Evolutionary conservation across 64 coral and sea anemone genomes (phyloP), one percentile per base, ranked within the genome.

Genomic region (Trachythela sp.): DNA sequence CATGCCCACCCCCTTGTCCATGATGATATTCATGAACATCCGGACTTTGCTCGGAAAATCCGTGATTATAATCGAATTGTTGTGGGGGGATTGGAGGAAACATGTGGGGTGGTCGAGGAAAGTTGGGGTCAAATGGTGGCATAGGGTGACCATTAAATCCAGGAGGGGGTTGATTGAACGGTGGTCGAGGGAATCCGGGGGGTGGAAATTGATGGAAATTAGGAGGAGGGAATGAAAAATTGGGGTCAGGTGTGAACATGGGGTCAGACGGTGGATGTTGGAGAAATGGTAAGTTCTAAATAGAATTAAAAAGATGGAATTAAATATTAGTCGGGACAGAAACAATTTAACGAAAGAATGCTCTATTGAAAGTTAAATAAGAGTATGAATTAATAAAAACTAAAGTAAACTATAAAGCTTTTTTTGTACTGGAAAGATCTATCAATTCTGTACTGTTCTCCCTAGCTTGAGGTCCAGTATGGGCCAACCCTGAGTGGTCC

Each of bases 31-130:
- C 84, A 22, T 85, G 84, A 41, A 84, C 89, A 40, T 35, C 15
- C 18, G 88, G 75, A 14, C 77, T 49, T 2, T 30, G 41, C 33
- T 85, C 59, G 2, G 86, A 90, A 76, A 86, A 94, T 0, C 52
- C 93, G 54, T 94, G 95, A 20, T 72, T 91, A 83, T 94, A 98
- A 29, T 98, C 93, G 89, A 94, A 98, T 9, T 90, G 88, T 48
- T 98, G 93, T 36, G 93, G 95, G 9, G 92, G 92, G 29, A 85
- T 59, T 54, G 51, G 67, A 31, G 92, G 92, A 10, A 83, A 49
- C 48, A 86, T 32, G 50, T 84, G 92, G 27, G 91, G 88, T 32
- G 91, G 91, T 11, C 89, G 94, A 34, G 95, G 33, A 86, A 86
- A 51, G 39, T 45, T 35, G 43, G 36, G 36, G 43, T 36, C 39